Conservation (phyloP, 2,888 invertebrate genomes). For the Oxystoma pomonae region DNA sequence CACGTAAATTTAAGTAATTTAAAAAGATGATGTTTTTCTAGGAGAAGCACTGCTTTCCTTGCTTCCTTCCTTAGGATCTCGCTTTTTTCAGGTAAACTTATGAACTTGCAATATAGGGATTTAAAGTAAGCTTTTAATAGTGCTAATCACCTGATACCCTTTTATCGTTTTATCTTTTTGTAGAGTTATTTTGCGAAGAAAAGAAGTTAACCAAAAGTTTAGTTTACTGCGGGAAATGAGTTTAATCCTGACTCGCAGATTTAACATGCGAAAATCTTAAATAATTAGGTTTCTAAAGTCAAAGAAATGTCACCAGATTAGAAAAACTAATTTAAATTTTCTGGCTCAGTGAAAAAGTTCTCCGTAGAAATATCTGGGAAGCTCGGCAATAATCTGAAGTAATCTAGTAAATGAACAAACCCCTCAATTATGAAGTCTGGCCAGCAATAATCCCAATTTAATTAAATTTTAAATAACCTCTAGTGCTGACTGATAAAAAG, state of each 20-base stretch:
- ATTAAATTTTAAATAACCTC: conserved; percentile 21
- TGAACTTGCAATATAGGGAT: too few species aligned
- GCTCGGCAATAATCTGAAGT: conserved; percentile 8
- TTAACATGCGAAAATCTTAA: neutral
- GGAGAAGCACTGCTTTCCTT: too few species aligned
- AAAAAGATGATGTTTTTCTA: too few species aligned
- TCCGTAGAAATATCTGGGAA: neutral
- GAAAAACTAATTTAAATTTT: conserved; percentile 5
- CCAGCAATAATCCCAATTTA: conserved; percentile 20
- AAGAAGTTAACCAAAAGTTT: too few species aligned
- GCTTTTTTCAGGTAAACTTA: too few species aligned
- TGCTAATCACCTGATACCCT: too few species aligned
- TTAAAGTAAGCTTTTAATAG: too few species aligned
- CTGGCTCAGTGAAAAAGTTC: neutral
- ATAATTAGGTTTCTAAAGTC: neutral
- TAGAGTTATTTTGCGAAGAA: too few species aligned
- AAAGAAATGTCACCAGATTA: neutral
- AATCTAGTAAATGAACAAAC: conserved; percentile 22
- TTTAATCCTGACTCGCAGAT: neutral
- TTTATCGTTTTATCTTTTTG: too few species aligned
- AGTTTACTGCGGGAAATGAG: too few species aligned
- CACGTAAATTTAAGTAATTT: too few species aligned
- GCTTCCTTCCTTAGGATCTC: too few species aligned
- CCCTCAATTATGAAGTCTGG: conserved; percentile 21
- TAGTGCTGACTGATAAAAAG: neutral